These are phyloP conservation scores for Drosophila biarmipes DNA, from an alignment of 1,140 invertebrate species.

Conservation along the genomic window DNA sequence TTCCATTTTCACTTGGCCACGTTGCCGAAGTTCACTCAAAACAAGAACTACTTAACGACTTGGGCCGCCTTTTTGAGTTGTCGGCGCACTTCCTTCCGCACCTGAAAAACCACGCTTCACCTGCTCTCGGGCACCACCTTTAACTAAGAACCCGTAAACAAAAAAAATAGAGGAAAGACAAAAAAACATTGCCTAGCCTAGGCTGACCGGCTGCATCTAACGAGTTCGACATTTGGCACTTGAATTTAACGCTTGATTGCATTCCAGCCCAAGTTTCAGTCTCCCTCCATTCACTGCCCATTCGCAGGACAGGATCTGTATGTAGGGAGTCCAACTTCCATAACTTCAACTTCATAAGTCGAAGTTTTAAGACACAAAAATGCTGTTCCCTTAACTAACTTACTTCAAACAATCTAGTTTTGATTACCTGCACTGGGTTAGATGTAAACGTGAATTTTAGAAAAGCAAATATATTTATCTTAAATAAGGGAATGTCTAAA, in stretches of 20 bases:
- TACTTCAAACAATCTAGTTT: too few species aligned
- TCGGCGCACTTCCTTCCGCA: slow-evolving; percentile 36
- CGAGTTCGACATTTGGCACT: slow-evolving; percentile 79
- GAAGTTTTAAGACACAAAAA: neutral
- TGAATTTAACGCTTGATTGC: slow-evolving; percentile 82
- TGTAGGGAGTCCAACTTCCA: slow-evolving; percentile 12
- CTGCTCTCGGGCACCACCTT: slow-evolving; percentile 35
- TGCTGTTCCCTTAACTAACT: neutral
- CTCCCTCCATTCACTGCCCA: neutral
- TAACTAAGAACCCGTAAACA: slow-evolving; percentile 56
- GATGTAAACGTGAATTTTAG: neutral
- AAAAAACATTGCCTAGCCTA: slow-evolving; percentile 43
- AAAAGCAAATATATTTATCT: neutral
- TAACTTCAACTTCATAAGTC: slow-evolving; percentile 16
- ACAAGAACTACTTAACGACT: slow-evolving; percentile 42
- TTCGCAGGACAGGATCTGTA: slow-evolving; percentile 14
- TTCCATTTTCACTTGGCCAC: slow-evolving; percentile 15
- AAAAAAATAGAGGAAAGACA: slow-evolving; percentile 36
- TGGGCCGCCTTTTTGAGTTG: slow-evolving; percentile 1
- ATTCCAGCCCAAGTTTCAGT: slow-evolving; percentile 38
- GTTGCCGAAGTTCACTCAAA: slow-evolving; percentile 44
- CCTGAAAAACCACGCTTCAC: slow-evolving; percentile 39
- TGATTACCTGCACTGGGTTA: neutral
- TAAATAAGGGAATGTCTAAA: neutral
- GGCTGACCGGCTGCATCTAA: slow-evolving; percentile 62